A percentile compares a stretch with the other conserved stretches of the same genome.
Conservation (phyloP, 2,888 invertebrate species). For the Calameuta filiformis region DNA sequence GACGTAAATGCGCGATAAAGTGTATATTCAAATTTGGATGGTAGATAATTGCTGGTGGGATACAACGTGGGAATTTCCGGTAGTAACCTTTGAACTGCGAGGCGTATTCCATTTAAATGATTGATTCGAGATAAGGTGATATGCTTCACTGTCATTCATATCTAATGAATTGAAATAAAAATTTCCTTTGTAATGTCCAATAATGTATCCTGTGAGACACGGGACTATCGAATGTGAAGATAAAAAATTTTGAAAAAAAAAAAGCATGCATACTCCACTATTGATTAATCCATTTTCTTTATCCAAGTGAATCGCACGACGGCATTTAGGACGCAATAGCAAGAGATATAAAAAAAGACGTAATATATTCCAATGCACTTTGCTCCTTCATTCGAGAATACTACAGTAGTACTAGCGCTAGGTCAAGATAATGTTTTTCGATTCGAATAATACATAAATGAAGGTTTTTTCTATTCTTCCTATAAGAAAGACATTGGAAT, state of each 20-base stretch:
- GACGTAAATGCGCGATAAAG: not conserved
- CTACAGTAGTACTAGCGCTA: not conserved
- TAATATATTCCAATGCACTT: not conserved
- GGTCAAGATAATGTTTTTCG: not conserved
- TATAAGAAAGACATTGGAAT: no score
- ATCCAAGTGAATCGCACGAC: not conserved
- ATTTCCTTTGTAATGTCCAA: not conserved
- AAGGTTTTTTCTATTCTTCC: no score
- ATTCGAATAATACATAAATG: not conserved
- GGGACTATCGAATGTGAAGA: not conserved
- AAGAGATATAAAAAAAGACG: not conserved
- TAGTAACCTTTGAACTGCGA: not conserved
- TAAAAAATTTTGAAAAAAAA: no score
- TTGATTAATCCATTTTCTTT: not conserved
- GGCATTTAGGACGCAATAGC: not conserved
- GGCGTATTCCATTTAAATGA: not conserved
- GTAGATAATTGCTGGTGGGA: not conserved
- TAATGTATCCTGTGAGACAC: not conserved
- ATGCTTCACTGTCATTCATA: not conserved
- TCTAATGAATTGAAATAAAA: not conserved
- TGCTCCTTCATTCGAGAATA: not conserved
- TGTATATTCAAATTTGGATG: not conserved
- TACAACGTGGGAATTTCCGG: not conserved
- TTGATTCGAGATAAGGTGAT: not conserved
- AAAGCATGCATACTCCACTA: not conserved